Conservation (phyloP, 2,888 invertebrate species). For the Monoplex corrugatus region DNA sequence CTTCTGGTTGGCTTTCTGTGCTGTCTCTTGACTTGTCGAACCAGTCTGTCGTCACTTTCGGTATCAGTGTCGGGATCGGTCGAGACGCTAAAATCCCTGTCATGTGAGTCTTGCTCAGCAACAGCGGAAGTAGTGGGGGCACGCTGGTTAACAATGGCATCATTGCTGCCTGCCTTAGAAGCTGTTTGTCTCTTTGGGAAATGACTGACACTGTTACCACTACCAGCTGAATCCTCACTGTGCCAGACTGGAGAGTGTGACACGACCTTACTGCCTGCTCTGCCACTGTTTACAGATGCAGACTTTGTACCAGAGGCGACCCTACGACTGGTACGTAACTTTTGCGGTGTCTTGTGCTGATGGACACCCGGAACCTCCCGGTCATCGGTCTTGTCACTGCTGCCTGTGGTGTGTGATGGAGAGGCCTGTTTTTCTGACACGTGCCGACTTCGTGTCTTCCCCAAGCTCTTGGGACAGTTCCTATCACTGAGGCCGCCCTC, state of each 20-base stretch:
- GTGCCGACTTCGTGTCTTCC: neutral
- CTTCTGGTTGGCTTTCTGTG: neutral
- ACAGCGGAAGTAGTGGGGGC: no score
- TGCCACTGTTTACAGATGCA: neutral
- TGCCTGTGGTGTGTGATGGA: neutral
- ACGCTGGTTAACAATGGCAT: no score
- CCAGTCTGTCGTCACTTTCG: neutral
- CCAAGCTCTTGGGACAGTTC: constrained; percentile 30
- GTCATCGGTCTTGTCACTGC: neutral
- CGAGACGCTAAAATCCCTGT: neutral
- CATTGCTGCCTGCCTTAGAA: no score
- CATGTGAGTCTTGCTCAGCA: neutral
- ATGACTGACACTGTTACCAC: no score
- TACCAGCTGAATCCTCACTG: no score
- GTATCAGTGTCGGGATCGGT: neutral
- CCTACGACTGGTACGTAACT: no score
- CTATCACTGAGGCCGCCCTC: neutral
- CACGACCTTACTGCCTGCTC: no score
- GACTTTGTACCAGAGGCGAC: no score
- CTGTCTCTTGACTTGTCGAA: neutral
- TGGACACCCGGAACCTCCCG: no score
- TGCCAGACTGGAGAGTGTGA: no score
- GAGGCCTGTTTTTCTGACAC: neutral
- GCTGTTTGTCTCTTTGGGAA: no score
- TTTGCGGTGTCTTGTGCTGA: neutral